These are phyloP conservation scores for Sebastes miniatus DNA, from an alignment of 2,797 vertebrate species.

Conservation along the genomic window DNA sequence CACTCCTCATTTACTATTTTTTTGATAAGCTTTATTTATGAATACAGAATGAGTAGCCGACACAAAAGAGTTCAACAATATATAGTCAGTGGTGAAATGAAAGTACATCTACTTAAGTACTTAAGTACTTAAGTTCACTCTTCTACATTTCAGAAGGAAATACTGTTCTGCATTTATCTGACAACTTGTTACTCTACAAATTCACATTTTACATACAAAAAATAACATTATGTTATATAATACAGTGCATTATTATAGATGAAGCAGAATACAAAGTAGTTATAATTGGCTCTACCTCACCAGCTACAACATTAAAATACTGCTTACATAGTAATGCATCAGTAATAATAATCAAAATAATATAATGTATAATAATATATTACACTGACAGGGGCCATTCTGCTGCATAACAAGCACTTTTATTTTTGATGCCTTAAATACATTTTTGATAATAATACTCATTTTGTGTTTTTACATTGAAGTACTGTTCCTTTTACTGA, in stretches of 20 bases:
- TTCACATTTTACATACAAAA: background rate
- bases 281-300: background rate
- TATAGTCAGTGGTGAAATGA: background rate
- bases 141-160: background rate
- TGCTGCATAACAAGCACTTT: background rate
- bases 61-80: background rate
- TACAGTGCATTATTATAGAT: background rate
- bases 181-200: background rate
- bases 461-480: background rate
- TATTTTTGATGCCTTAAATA: background rate
- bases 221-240: background rate
- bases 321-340: background rate
- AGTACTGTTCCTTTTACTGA: background rate
- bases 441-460: background rate
- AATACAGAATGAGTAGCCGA: background rate
- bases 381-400: background rate
- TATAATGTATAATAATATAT: background rate
- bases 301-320: background rate
- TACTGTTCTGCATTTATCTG: background rate
- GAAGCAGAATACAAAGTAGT: background rate
- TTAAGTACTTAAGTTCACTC: background rate
- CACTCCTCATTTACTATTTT: background rate
- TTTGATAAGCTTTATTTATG: constrained; percentile 22
- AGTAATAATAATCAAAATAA: background rate
- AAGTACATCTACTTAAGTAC: background rate